These are phyloP conservation scores for Phalloptychus januarius DNA, from an alignment of 2,797 vertebrate genomes.

Conservation along the genomic window DNA sequence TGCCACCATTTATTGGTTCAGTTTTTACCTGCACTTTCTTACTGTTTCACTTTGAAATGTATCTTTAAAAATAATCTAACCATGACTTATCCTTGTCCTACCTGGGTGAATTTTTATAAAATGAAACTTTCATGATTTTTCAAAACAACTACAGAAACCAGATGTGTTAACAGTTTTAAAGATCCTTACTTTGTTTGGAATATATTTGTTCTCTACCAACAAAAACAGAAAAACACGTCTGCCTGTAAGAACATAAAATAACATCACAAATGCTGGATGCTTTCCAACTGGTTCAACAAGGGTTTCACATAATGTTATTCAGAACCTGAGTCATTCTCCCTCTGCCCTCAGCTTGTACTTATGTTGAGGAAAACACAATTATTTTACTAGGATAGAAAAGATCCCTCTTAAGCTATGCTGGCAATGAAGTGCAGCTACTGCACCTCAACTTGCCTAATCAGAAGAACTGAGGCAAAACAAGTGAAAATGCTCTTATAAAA, in stretches of 20 bases:
- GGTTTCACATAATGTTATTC: neutral
- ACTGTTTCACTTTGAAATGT: neutral
- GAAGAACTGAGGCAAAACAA: slow-evolving; percentile 27
- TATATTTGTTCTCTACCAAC: neutral
- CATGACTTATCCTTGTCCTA: neutral
- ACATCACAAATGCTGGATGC: neutral
- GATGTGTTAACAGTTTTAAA: too few species aligned
- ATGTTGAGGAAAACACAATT: slow-evolving; percentile 60
- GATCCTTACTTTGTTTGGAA: neutral
- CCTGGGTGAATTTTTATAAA: neutral
- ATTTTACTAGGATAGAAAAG: slow-evolving; percentile 51
- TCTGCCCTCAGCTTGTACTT: slow-evolving; percentile 26
- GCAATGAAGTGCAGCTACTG: slow-evolving; percentile 56
- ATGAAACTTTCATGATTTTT: neutral
- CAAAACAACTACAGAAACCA: neutral
- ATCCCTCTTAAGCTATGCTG: slow-evolving; percentile 52
- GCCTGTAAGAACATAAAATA: neutral
- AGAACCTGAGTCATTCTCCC: slow-evolving; percentile 6
- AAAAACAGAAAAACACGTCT: neutral
- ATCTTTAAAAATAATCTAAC: neutral
- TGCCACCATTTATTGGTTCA: too few species aligned
- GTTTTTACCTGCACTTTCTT: too few species aligned
- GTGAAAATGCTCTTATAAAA: slow-evolving; percentile 29
- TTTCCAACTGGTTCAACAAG: neutral
- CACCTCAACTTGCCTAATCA: slow-evolving; percentile 42